A percentile compares a stretch with the other conserved stretches of the same genome.
phyloP scores from a whole-genome alignment of 1,140 invertebrate species.

The Eulimnadia texana region DNA sequence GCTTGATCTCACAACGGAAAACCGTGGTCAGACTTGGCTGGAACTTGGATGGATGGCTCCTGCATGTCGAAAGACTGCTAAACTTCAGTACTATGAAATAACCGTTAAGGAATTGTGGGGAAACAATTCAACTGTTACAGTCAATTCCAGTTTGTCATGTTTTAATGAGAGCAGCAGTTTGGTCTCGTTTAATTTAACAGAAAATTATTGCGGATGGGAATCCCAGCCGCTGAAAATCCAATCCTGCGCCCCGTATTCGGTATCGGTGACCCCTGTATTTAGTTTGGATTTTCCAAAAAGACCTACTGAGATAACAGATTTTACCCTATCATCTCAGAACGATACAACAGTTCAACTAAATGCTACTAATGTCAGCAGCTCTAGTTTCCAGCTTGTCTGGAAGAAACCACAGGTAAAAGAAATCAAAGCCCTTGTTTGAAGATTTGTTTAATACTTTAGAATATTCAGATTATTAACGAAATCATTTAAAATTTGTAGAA shows the following conservation, averaged over 20 bases:
- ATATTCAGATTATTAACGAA: too few relatives aligned
- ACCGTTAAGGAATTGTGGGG: too few relatives aligned
- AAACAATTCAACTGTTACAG: too few relatives aligned
- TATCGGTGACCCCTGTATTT: too few relatives aligned
- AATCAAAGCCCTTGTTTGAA: neutral
- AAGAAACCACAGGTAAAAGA: neutral
- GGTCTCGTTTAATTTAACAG: neutral
- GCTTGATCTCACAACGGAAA: neutral
- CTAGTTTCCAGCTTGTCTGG: neutral
- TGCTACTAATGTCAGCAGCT: neutral
- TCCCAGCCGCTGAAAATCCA: too few relatives aligned
- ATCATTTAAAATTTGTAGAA: too few relatives aligned
- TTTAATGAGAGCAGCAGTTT: neutral
- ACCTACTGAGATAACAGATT: neutral
- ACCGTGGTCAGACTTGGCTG: neutral
- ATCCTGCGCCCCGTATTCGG: neutral
- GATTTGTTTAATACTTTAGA: too few relatives aligned
- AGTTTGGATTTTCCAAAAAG: too few relatives aligned
- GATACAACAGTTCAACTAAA: neutral
- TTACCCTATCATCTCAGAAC: neutral
- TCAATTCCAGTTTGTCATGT: neutral
- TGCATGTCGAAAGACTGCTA: too few relatives aligned
- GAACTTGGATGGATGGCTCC: neutral
- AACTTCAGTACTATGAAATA: too few relatives aligned
- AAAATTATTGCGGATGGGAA: neutral